These are phyloP conservation scores for Thysanoteuthis rhombus DNA, from an alignment of 2,888 invertebrate genomes.

Conservation along the genomic window DNA sequence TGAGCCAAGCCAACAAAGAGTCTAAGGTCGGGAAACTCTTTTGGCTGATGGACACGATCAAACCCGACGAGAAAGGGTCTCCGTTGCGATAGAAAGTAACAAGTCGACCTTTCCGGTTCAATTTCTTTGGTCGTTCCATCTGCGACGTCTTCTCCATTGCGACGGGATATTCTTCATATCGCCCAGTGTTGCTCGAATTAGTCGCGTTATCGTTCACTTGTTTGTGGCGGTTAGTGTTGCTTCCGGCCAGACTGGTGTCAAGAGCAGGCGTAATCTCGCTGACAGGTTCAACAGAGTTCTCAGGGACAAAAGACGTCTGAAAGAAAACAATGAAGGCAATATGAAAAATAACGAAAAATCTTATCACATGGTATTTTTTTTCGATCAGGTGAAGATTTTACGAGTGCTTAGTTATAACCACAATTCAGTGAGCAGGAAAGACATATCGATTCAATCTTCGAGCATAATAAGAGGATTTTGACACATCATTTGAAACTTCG, in stretches of 20 bases:
- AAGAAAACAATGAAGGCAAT: neutral
- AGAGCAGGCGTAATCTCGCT: neutral
- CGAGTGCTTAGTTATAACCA: too few species aligned
- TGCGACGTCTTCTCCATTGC: neutral
- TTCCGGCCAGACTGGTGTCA: neutral
- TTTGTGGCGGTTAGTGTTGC: neutral
- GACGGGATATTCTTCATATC: neutral
- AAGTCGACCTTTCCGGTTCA: conserved; percentile 63
- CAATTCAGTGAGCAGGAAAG: too few species aligned
- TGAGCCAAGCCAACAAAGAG: conserved; percentile 85
- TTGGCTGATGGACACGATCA: conserved; percentile 87
- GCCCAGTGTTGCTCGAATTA: neutral
- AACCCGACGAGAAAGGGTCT: conserved; percentile 89
- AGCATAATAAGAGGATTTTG: too few species aligned
- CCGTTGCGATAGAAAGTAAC: conserved; percentile 94
- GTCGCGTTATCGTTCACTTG: neutral
- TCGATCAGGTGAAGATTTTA: too few species aligned
- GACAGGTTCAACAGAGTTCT: neutral
- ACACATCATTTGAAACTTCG: too few species aligned
- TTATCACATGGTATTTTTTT: too few species aligned
- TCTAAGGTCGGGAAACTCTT: conserved; percentile 87
- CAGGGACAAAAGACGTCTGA: neutral
- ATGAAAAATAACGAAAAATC: too few species aligned
- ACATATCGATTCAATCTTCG: too few species aligned
- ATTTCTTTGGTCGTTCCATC: neutral